Base-by-base conservation (phyloP, 2,113 vertebrate genomes). In the Calyptommatus sinebrachiatus region DNA sequence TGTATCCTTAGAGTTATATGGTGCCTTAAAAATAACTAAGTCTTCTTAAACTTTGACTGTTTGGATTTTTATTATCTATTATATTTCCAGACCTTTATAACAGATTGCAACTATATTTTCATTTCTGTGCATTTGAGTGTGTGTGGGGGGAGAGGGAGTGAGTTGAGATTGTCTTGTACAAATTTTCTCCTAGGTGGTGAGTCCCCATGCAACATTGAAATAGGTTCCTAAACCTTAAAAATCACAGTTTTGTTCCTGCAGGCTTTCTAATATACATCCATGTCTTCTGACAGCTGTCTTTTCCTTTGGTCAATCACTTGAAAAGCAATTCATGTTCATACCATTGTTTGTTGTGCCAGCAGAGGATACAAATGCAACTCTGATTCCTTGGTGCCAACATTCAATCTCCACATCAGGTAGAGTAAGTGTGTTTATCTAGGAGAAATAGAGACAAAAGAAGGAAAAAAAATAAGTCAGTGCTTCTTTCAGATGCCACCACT, bases 231-330 rank as follows among this genome's bases (percentile, higher is more conserved):
- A 65, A 26, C 29, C 60, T 31, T 61, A 53, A 41, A 61, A 53
- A 62, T 24, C 29, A 35, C 72, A 35, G 53, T 57, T 57, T 7
- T 60, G 28, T 35, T 53, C 73, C 73, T 75, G 73, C 73, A 75
- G 73, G 57, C 31, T 76, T 76, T 63, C 73, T 63, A 24, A 14
- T n/a, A 41, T 63, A 41, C 60, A n/a, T 65, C 35, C 26, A 65
- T 6, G 26, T 63, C n/a, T 63, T 46, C 73, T 62, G 73, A 75
- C 73, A 75, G 31, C 57, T 75, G 73, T 62, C 73, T 76, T 76
- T 76, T 76, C 26, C 73, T 65, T 76, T 45, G 46, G 35, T 63
- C 73, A 45, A 18, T 24, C 29, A 24, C 21, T 35, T 65, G 61
- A 76, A 77, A 21, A 53, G n/a, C 28, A 21, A 50, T 22, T 63